Conservation (phyloP, 92 coral and sea anemone genomes). For the Nematostella vectensis region DNA sequence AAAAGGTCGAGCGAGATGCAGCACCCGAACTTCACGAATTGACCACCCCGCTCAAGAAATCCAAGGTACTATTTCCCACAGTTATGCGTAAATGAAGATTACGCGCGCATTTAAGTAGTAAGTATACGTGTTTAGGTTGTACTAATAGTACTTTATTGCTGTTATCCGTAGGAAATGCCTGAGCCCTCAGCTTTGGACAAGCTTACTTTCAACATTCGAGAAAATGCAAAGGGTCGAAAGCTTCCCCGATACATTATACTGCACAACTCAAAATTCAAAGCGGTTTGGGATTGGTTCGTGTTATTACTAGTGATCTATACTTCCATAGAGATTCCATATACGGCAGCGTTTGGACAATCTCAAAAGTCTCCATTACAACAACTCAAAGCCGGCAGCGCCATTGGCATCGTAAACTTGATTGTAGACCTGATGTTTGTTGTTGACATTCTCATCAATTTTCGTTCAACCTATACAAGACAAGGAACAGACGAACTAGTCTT, state of each 20-base stretch:
- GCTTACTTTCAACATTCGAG: constrained; percentile 15
- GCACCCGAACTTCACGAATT: too few species aligned
- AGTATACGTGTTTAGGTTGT: too few species aligned
- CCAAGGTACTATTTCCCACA: too few species aligned
- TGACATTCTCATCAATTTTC: constrained; percentile 72
- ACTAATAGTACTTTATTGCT: too few species aligned
- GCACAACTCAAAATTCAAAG: constrained; percentile 80
- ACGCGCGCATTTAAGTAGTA: too few species aligned
- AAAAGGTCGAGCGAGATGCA: too few species aligned
- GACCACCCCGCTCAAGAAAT: too few species aligned
- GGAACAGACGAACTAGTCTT: constrained; percentile 40
- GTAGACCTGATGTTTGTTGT: constrained; percentile 72
- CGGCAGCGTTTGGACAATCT: constrained; percentile 46
- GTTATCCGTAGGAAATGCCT: constrained; percentile 31
- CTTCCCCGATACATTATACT: constrained; percentile 50
- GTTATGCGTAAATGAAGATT: too few species aligned
- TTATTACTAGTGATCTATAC: constrained; percentile 73
- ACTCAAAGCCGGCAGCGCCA: constrained; percentile 15
- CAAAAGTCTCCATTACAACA: constrained; percentile 14
- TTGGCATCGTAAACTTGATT: constrained; percentile 40
- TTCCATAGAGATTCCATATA: constrained; percentile 80
- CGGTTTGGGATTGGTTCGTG: constrained; percentile 87
- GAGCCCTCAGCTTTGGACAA: constrained; percentile 29
- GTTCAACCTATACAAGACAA: constrained; percentile 58
- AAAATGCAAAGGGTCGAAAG: constrained; percentile 20